These are phyloP conservation scores for Cantharis flavilabris DNA, from an alignment of 2,888 invertebrate species.

Conservation along the genomic window DNA sequence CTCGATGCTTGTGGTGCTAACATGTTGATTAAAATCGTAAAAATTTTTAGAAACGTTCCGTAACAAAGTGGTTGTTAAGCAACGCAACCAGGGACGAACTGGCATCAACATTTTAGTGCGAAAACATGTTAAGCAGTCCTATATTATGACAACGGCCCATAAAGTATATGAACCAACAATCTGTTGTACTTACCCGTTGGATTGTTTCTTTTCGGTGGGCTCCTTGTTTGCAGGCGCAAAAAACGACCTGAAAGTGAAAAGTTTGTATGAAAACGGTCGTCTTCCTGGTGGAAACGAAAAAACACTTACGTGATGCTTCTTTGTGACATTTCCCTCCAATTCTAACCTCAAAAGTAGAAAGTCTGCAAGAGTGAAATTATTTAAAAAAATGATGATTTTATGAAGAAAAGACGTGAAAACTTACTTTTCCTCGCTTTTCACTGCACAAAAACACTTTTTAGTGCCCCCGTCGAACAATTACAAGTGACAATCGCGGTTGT, in stretches of 20 bases:
- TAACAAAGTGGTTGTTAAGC: not conserved
- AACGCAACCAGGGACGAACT: not conserved
- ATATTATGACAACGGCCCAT: not conserved
- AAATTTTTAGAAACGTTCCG: not conserved
- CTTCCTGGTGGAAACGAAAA: not conserved
- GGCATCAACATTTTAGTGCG: not conserved
- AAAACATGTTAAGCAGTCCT: not conserved
- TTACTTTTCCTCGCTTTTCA: not conserved
- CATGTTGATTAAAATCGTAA: not conserved
- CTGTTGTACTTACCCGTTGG: constrained; percentile 12
- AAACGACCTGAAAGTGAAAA: constrained; percentile 10
- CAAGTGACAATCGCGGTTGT: not conserved
- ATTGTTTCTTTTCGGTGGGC: not conserved
- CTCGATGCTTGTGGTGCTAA: not conserved
- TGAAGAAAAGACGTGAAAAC: not conserved
- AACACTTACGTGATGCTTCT: constrained; percentile 49
- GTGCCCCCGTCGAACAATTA: not conserved
- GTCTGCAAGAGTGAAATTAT: not conserved
- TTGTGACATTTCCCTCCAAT: constrained; percentile 42
- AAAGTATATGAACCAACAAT: not conserved
- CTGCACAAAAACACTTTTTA: not conserved
- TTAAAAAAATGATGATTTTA: not conserved
- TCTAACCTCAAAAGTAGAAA: not conserved
- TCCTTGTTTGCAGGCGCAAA: constrained; percentile 10
- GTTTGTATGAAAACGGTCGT: not conserved